Conservation (phyloP, 2,113 vertebrate genomes). For the Chloroceryle aenea region DNA sequence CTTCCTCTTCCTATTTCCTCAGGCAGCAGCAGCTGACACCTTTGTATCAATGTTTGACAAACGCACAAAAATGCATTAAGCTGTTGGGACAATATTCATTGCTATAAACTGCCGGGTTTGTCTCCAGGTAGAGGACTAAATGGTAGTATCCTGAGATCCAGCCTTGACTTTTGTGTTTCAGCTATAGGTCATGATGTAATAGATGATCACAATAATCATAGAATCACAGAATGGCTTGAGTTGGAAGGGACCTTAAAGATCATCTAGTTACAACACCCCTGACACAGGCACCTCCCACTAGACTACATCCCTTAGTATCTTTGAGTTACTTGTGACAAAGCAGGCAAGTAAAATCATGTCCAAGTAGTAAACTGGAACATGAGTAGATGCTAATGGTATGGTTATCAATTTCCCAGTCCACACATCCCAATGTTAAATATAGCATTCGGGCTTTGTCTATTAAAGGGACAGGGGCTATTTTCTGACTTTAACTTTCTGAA, state of each 20-base stretch:
- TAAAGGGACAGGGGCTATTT: not conserved
- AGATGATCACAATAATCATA: not conserved
- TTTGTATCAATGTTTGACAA: not conserved
- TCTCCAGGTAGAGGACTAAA: conserved; percentile 5
- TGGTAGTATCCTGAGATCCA: not conserved
- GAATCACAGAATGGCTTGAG: too few species aligned
- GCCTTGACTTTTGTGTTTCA: not conserved
- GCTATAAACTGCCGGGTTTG: not conserved
- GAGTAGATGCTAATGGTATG: not conserved
- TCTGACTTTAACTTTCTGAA: not conserved
- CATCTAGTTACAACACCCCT: too few species aligned
- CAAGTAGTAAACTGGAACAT: not conserved
- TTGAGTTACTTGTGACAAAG: not conserved
- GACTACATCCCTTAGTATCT: not conserved
- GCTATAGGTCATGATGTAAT: not conserved
- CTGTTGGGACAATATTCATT: not conserved
- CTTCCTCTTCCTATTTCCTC: not conserved
- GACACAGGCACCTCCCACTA: too few species aligned
- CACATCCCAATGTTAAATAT: not conserved
- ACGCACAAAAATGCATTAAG: not conserved
- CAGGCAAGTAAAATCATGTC: not conserved
- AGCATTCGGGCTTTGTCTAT: not conserved
- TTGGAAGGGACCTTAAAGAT: too few species aligned
- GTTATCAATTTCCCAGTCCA: not conserved
- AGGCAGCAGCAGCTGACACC: not conserved